Evolutionary conservation across 2,888 invertebrate genomes (phyloP).

Genomic region (Oligia fasciuncula): DNA sequence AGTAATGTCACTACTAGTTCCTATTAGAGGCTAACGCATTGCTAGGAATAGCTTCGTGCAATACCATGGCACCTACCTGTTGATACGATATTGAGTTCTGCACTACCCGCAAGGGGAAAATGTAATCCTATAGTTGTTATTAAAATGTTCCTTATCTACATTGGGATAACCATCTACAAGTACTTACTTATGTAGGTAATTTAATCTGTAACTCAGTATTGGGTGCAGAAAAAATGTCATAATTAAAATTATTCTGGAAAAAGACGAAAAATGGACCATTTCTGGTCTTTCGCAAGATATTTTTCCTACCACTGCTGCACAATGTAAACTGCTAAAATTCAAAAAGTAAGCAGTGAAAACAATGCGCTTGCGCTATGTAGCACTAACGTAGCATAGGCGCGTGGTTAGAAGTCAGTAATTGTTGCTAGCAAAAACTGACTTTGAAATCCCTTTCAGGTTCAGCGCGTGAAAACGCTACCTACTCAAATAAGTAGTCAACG

Average conservation of each 20-base stretch:
- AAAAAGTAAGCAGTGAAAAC: neutral
- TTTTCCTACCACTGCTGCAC: neutral
- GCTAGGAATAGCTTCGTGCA: neutral
- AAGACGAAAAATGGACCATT: too few relatives aligned
- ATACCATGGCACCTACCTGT: constrained; percentile 50
- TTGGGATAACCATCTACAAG: neutral
- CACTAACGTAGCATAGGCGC: neutral
- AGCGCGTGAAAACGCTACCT: neutral
- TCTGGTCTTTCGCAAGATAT: neutral
- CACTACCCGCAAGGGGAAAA: neutral
- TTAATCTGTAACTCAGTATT: neutral
- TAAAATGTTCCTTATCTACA: neutral
- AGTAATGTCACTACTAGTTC: neutral
- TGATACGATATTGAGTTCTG: constrained; percentile 32
- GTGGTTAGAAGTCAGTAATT: neutral
- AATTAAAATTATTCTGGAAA: neutral
- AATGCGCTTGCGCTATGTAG: neutral
- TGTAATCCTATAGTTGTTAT: constrained; percentile 3
- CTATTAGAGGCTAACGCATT: neutral
- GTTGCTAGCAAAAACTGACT: neutral
- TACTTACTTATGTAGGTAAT: neutral
- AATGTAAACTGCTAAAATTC: neutral
- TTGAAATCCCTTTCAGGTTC: neutral
- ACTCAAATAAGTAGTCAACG: neutral
- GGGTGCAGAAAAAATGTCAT: neutral